phyloP scores from a whole-genome alignment of 2,797 vertebrate genomes.

The Brachyalestes nurse region DNA sequence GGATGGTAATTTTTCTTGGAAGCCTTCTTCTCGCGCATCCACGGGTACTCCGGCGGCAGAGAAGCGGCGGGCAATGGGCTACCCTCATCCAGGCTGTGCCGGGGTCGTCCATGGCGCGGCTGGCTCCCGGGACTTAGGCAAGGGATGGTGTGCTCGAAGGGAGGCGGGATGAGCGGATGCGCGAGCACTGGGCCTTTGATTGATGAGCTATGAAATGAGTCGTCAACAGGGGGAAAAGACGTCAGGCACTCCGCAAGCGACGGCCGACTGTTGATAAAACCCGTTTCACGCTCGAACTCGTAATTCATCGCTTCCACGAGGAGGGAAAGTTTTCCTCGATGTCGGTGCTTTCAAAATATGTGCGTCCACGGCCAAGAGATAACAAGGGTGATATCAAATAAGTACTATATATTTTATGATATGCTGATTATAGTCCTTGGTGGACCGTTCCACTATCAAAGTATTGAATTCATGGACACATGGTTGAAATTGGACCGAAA shows the following conservation, averaged over 20 bases:
- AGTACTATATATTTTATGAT: conserved; percentile 67
- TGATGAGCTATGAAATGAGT: conserved; percentile 99
- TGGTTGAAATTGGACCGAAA: conserved; percentile 95
- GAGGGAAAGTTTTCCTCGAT: not conserved
- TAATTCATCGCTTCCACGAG: conserved; percentile 84
- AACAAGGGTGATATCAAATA: conserved; percentile 53
- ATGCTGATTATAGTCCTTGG: conserved; percentile 89
- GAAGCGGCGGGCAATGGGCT: conserved; percentile 81
- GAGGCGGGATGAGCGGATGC: conserved; percentile 91
- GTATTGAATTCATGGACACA: conserved; percentile 94
- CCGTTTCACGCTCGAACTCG: conserved; percentile 95
- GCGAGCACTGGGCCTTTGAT: conserved; percentile 95
- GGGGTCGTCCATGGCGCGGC: conserved; percentile 88
- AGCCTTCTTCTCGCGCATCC: conserved; percentile 94
- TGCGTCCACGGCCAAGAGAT: conserved; percentile 92
- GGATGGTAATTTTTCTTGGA: conserved; percentile 78
- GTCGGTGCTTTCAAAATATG: not conserved
- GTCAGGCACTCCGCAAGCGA: conserved; percentile 98
- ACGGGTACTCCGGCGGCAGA: conserved; percentile 87
- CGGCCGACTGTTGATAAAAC: conserved; percentile 98
- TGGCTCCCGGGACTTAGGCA: conserved; percentile 87
- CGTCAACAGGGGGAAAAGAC: conserved; percentile 95
- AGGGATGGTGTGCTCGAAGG: conserved; percentile 91
- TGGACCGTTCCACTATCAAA: conserved; percentile 94
- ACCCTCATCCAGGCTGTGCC: conserved; percentile 82